A percentile compares a stretch with the other conserved stretches of the same genome.
phyloP scores from a whole-genome alignment of 1,140 invertebrate genomes.

The Drosophila orena region DNA sequence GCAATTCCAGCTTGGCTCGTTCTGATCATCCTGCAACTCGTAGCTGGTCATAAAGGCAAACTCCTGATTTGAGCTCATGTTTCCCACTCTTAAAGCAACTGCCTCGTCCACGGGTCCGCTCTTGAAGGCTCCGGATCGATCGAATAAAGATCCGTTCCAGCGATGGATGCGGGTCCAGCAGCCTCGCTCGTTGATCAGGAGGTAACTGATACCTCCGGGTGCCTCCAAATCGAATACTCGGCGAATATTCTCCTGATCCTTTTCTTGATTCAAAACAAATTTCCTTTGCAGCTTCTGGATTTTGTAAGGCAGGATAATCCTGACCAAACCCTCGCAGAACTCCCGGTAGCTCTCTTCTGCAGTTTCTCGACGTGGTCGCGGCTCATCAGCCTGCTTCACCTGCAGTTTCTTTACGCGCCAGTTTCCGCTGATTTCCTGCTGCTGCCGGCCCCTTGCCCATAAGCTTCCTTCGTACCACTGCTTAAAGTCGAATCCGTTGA shows the following conservation, averaged over 20 bases:
- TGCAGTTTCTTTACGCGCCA: conserved; percentile 68
- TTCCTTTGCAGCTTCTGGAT: conserved; percentile 37
- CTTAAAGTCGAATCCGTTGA: conserved; percentile 69
- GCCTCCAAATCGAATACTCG: conserved; percentile 51
- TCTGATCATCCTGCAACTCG: conserved; percentile 45
- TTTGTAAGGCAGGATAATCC: conserved; percentile 55
- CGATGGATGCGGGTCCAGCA: conserved; percentile 61
- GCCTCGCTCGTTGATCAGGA: conserved; percentile 65
- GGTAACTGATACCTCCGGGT: conserved; percentile 16
- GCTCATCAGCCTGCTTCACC: conserved; percentile 35
- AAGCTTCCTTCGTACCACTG: conserved; percentile 62
- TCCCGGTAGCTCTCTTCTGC: conserved; percentile 22
- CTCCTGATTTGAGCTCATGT: conserved; percentile 6
- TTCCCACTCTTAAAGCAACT: conserved; percentile 35
- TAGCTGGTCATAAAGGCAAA: conserved; percentile 70
- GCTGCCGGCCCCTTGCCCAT: conserved; percentile 37
- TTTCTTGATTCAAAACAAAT: conserved; percentile 32
- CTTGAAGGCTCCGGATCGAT: conserved; percentile 33
- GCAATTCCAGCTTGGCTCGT: conserved; percentile 54
- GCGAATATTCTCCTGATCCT: conserved; percentile 42
- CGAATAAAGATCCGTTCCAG: conserved; percentile 55
- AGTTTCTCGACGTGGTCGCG: conserved; percentile 45
- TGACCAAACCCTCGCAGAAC: conserved; percentile 36
- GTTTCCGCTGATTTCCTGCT: conserved; percentile 67
- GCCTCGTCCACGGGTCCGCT: conserved; percentile 68